These are phyloP conservation scores for Schrankia costaestrigalis DNA, from an alignment of 2,888 invertebrate species.

Conservation along the genomic window DNA sequence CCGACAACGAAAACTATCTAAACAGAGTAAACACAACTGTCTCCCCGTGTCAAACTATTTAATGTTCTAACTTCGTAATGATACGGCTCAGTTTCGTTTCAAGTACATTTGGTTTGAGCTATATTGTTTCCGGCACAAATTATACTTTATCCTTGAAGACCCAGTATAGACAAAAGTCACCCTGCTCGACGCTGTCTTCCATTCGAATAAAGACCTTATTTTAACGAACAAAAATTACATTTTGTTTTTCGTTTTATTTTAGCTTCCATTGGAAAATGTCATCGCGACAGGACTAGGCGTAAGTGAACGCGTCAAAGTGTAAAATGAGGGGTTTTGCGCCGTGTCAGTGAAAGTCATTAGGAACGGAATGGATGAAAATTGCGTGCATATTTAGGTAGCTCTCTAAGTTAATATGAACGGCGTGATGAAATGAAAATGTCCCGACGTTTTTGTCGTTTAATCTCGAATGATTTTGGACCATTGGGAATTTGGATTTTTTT, in stretches of 20 bases:
- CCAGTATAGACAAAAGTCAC: conserved; percentile 75
- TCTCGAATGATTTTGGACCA: conserved; percentile 44
- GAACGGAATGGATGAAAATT: conserved; percentile 78
- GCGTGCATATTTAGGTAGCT: conserved; percentile 74
- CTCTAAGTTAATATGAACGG: conserved; percentile 71
- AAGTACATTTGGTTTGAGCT: conserved; percentile 37
- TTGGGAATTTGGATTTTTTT: conserved; percentile 35
- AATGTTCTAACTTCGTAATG: conserved; percentile 31
- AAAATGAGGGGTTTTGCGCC: conserved; percentile 79
- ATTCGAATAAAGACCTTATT: conserved; percentile 58
- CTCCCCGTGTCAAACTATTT: conserved; percentile 26
- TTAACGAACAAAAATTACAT: conserved; percentile 31
- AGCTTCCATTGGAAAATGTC: conserved; percentile 71
- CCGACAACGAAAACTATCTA: conserved; percentile 45
- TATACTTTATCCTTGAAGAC: conserved; percentile 72
- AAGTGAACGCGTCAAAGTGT: conserved; percentile 81
- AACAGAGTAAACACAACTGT: conserved; percentile 27
- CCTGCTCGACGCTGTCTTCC: conserved; percentile 36
- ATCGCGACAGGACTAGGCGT: conserved; percentile 71
- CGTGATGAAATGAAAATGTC: conserved; percentile 68
- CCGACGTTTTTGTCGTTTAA: conserved; percentile 47
- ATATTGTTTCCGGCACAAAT: conserved; percentile 48
- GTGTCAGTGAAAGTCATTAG: conserved; percentile 80
- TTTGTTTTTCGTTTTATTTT: conserved; percentile 45
- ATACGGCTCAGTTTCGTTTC: conserved; percentile 44